phyloP scores from a whole-genome alignment of 2,888 invertebrate species.

The Eurytoma adleriae region DNA sequence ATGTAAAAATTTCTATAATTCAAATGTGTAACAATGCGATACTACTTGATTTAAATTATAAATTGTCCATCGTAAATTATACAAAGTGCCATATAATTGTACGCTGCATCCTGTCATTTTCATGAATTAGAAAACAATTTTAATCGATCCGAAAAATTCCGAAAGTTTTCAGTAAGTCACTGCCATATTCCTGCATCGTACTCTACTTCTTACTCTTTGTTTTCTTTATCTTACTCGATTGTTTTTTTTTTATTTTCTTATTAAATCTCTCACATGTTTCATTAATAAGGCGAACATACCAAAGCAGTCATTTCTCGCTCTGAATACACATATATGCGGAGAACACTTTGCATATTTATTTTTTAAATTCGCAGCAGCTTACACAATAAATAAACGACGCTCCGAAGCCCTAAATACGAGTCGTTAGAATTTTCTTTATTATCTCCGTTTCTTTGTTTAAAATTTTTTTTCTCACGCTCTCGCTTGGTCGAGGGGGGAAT shows the following conservation, averaged over 20 bases:
- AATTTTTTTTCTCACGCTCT: constrained; percentile 37
- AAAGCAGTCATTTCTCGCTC: constrained; percentile 64
- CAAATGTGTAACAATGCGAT: background rate
- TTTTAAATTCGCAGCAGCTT: constrained; percentile 64
- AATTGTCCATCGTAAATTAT: constrained; percentile 15
- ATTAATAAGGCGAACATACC: constrained; percentile 62
- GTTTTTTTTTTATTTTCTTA: constrained; percentile 6
- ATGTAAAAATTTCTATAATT: constrained; percentile 27
- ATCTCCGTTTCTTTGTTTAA: constrained; percentile 13
- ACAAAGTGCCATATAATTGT: constrained; percentile 18
- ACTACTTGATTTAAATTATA: background rate
- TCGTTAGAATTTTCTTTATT: constrained; percentile 45
- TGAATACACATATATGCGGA: constrained; percentile 60
- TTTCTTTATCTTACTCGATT: constrained; percentile 9
- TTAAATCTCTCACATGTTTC: constrained; percentile 51
- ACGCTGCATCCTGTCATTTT: background rate
- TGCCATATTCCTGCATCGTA: constrained; percentile 48
- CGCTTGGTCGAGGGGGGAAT: background rate
- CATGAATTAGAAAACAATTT: too few species aligned
- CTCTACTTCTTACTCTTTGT: constrained; percentile 6
- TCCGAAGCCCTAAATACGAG: constrained; percentile 59
- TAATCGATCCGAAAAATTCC: background rate
- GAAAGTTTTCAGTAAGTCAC: constrained; percentile 34
- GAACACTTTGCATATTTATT: constrained; percentile 68
- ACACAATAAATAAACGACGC: constrained; percentile 52